Percentiles rank a stretch among this genome's conserved stretches.
Evolutionary conservation across 30 jellyfish, hydroid and myxozoan genomes (phyloP).

Genomic region (Pelagia noctiluca): DNA sequence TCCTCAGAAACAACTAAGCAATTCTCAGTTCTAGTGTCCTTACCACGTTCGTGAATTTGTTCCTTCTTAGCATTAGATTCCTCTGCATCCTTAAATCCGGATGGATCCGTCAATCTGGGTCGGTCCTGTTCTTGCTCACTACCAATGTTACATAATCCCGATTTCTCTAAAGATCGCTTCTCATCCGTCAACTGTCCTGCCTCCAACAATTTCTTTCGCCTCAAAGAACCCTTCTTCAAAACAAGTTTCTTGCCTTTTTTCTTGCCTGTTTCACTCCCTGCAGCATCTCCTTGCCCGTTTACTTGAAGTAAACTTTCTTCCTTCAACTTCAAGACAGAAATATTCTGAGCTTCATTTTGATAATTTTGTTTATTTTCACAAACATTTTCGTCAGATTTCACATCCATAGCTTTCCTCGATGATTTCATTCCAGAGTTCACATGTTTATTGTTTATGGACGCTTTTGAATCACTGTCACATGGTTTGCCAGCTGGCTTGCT

Average conservation of each 20-base stretch:
- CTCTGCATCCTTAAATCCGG: no score
- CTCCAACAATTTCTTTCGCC: conserved; percentile 41
- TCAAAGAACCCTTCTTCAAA: conserved; percentile 72
- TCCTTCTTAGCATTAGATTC: no score
- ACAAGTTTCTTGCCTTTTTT: conserved; percentile 60
- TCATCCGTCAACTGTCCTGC: background rate
- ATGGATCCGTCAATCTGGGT: no score
- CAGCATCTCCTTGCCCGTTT: conserved; percentile 48
- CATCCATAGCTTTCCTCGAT: background rate
- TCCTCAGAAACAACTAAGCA: no score
- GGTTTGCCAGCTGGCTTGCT: background rate
- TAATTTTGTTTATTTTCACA: no score
- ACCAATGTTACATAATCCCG: background rate
- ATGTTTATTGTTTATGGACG: background rate
- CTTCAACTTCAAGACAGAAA: background rate
- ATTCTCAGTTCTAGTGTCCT: no score
- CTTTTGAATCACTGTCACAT: background rate
- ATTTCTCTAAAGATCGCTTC: background rate
- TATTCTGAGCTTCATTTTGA: no score
- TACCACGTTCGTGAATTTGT: no score
- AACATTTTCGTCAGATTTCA: background rate
- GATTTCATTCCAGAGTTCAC: background rate
- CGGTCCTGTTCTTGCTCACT: no score
- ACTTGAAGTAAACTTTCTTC: conserved; percentile 1
- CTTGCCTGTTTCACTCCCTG: conserved; percentile 60